A percentile compares a stretch with the other conserved stretches of the same genome.
phyloP scores from a whole-genome alignment of 2,888 invertebrate species.

The Eurois occulta region DNA sequence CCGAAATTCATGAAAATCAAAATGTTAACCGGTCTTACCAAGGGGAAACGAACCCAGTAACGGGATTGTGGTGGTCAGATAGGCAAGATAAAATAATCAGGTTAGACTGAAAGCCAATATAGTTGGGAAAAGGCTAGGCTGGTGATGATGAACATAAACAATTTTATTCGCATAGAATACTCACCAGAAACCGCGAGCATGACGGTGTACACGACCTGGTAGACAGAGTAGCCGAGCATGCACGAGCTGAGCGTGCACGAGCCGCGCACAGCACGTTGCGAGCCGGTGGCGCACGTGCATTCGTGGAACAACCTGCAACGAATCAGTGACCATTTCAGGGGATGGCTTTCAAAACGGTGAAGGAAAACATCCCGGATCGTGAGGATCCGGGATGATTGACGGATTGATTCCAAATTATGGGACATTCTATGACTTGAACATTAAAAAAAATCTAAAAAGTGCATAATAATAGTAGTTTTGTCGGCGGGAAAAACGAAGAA shows the following conservation, averaged over 20 bases:
- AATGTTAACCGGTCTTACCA: no score
- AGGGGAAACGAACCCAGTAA: no score
- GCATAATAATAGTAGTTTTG: neutral
- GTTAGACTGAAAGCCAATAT: no score
- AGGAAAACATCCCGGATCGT: neutral
- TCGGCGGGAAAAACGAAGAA: neutral
- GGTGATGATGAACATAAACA: neutral
- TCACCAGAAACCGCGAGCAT: conserved; percentile 82
- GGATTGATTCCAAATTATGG: neutral
- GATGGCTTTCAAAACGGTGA: neutral
- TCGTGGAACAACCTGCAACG: conserved; percentile 77
- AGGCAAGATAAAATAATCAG: no score
- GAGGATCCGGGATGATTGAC: neutral
- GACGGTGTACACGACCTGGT: conserved; percentile 81
- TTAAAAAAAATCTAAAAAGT: no score
- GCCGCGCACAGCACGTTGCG: conserved; percentile 78
- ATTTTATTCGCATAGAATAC: conserved; percentile 10
- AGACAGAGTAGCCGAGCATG: conserved; percentile 74
- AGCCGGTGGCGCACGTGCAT: conserved; percentile 78
- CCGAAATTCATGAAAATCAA: no score
- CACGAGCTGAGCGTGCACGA: conserved; percentile 79
- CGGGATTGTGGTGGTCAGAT: no score
- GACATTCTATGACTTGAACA: neutral
- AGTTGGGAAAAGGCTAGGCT: neutral
- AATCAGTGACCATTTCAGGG: neutral